These are phyloP conservation scores for Oreochromis spilurus DNA, from an alignment of 2,113 vertebrate genomes.

Conservation along the genomic window DNA sequence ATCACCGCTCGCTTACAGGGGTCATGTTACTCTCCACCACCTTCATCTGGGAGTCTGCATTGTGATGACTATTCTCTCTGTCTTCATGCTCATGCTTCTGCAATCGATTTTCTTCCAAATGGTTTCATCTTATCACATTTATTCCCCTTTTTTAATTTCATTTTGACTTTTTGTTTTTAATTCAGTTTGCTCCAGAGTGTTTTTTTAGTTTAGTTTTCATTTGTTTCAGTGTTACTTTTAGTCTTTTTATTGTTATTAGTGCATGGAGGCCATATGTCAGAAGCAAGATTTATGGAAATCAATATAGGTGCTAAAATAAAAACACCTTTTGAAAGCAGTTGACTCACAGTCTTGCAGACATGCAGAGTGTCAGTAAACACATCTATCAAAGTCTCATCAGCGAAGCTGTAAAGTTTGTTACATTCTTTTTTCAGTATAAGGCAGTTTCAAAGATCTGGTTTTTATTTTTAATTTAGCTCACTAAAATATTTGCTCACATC, in stretches of 20 bases:
- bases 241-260: neutral
- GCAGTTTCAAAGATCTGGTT: fast-evolving
- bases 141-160: fast-evolving
- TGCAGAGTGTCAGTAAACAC: neutral
- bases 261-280: neutral
- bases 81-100: neutral
- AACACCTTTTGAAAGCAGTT: fast-evolving
- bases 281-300: neutral
- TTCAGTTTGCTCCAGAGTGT: neutral
- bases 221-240: neutral
- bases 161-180: neutral
- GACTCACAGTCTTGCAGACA: neutral
- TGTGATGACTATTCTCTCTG: neutral
- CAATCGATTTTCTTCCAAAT: neutral
- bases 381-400: neutral
- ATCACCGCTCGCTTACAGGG: neutral
- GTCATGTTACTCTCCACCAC: fast-evolving
- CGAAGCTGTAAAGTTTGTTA: neutral
- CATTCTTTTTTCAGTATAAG: neutral
- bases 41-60: neutral
- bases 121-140: neutral
- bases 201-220: neutral
- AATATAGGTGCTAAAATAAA: neutral
- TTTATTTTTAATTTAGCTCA: neutral
- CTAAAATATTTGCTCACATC: neutral